Evolutionary conservation across 2,888 invertebrate species (phyloP).

Genomic region (Troilus luridus): DNA sequence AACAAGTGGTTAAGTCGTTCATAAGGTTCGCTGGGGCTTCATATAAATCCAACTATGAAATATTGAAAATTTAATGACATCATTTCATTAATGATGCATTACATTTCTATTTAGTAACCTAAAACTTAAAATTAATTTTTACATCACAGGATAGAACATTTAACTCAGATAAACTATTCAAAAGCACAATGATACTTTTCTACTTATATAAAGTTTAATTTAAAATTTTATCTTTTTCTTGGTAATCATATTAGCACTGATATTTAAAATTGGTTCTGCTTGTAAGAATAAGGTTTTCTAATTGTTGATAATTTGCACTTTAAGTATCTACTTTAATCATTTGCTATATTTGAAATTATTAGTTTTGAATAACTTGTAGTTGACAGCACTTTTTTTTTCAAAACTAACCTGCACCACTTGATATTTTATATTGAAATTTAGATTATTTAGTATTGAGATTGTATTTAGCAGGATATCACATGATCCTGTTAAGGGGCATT

Average conservation of each 20-base stretch:
- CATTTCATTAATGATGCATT: background rate
- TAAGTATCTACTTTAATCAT: background rate
- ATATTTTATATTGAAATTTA: background rate
- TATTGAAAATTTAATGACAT: background rate
- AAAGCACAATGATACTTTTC: background rate
- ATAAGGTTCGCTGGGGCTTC: too few species aligned
- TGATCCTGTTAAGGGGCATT: conserved; percentile 4
- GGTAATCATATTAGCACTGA: background rate
- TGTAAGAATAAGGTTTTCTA: background rate
- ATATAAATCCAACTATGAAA: background rate
- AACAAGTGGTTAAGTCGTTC: too few species aligned
- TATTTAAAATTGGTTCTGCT: background rate
- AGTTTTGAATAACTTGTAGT: conserved; percentile 40
- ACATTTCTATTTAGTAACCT: background rate
- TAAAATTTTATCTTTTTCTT: background rate
- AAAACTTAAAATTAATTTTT: background rate
- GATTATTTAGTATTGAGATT: background rate
- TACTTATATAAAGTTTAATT: background rate
- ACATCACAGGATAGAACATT: background rate
- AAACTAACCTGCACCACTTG: conserved; percentile 35
- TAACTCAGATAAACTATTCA: background rate
- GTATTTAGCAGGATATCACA: conserved; percentile 8
- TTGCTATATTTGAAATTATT: background rate
- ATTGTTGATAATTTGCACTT: background rate
- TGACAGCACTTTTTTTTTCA: background rate